Base-by-base conservation (phyloP, 2,888 invertebrate genomes). In the Dysmachus trigonus region DNA sequence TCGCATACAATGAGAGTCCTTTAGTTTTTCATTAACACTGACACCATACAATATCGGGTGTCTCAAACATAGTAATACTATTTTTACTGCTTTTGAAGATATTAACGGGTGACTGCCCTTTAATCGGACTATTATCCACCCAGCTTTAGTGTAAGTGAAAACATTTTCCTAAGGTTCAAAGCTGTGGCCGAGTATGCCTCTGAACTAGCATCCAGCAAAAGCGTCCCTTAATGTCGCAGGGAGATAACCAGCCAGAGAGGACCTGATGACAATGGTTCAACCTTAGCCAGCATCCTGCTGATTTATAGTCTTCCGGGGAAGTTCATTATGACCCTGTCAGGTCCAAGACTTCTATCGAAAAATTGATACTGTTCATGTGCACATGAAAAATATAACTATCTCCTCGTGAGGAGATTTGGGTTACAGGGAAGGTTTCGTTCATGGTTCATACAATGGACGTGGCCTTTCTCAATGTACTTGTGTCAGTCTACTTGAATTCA, bases 281-380 rank as follows among this genome's bases (percentile, higher is more conserved):
- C 22, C 22, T 22, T 76, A 76, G 41, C 76, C 15, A 76, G 76
- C 47, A 47, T 18, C 18, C n/a, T 47, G n/a, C 38, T 76, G 76
- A 76, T 76, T 76, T 76, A 76, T 76, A 8, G 38, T 41, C 27
- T 38, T 76, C 10, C 27, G 22, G 13, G 22, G 38, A 22, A 76
- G 41, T 38, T 76, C 38, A 76, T 76, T 76, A 76, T 76, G 35
- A 35, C 38, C 76, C 76, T 76, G 76, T 76, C 76, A 76, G 38
- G 27, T 18, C 22, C 76, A 76, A 76, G 33, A 13, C 38, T 38
- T 35, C 41, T 38, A 76, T 76, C 35, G 76, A 27, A 76, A 76
- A 76, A 76, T 76, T 76, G 76, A 76, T 76, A 38, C 76, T 27
- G 76, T 31, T 76, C 76, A 76, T 38, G 38, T 41, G 76, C 35